phyloP scores from a whole-genome alignment of 2,888 invertebrate genomes.

The Tetranychus truncatus region DNA sequence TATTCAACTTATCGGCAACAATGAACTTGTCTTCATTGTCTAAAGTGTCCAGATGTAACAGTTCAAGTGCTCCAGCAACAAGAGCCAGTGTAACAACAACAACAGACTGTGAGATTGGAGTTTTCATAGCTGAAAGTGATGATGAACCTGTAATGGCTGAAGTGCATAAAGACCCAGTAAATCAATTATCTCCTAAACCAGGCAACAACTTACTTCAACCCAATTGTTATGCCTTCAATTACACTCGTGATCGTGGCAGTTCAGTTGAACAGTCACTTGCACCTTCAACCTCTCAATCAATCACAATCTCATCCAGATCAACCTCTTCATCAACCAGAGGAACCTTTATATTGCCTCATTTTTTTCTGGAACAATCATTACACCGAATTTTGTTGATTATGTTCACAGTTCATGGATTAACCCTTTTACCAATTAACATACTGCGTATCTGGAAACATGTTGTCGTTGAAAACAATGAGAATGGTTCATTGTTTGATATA shows the following conservation, averaged over 20 bases:
- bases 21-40: neutral
- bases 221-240: neutral
- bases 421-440: conserved; percentile 47
- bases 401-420: conserved; percentile 46
- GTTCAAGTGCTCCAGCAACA: neutral
- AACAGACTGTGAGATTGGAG: neutral
- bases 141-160: neutral
- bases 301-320: neutral
- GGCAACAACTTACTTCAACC: neutral
- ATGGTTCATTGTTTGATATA: conserved; percentile 47
- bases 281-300: conserved; percentile 19
- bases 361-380: conserved; percentile 42
- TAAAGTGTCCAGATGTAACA: neutral
- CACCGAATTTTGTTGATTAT: conserved; percentile 49
- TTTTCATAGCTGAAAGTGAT: neutral
- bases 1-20: conserved; percentile 31
- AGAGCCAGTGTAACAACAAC: neutral
- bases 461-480: conserved; percentile 49
- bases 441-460: conserved; percentile 44
- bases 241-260: neutral
- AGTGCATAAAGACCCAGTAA: no score
- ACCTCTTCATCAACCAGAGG: neutral
- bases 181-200: neutral
- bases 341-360: neutral
- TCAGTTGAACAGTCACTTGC: conserved; percentile 14